Evolutionary conservation across 2,888 invertebrate genomes (phyloP).

Genomic region (Zygaena filipendulae): DNA sequence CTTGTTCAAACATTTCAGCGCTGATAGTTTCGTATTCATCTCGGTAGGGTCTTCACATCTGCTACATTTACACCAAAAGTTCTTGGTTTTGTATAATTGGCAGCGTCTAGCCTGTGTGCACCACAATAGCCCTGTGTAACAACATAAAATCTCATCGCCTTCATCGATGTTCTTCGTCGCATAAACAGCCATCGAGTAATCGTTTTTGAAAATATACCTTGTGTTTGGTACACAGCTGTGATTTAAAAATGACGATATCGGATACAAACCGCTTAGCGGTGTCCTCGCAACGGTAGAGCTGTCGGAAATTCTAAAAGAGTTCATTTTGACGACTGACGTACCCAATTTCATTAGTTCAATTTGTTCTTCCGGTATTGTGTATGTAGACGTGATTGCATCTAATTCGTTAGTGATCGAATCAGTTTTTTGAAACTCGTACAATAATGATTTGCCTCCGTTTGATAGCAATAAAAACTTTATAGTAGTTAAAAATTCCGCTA

Average conservation of each 20-base stretch:
- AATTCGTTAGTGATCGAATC: conserved; percentile 49
- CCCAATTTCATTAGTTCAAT: conserved; percentile 59
- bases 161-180: conserved; percentile 66
- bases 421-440: conserved; percentile 51
- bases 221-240: conserved; percentile 77
- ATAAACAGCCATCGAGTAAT: conserved; percentile 66
- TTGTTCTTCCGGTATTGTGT: conserved; percentile 56
- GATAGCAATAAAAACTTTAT: conserved; percentile 34
- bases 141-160: conserved; percentile 72
- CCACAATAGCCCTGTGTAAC: conserved; percentile 76
- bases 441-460: conserved; percentile 43
- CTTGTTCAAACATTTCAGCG: conserved; percentile 61
- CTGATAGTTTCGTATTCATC: conserved; percentile 65
- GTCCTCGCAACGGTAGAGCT: conserved; percentile 29
- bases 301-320: conserved; percentile 71
- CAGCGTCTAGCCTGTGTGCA: conserved; percentile 70
- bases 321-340: conserved; percentile 70
- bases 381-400: conserved; percentile 45
- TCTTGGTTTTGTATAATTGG: conserved; percentile 71
- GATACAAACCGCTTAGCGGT: conserved; percentile 71
- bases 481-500: conserved; percentile 33
- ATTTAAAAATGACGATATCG: conserved; percentile 73
- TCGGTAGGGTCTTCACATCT: conserved; percentile 74
- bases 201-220: conserved; percentile 65
- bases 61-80: conserved; percentile 72